These are phyloP conservation scores for Zonitis immaculata DNA, from an alignment of 2,888 invertebrate genomes.

Conservation along the genomic window DNA sequence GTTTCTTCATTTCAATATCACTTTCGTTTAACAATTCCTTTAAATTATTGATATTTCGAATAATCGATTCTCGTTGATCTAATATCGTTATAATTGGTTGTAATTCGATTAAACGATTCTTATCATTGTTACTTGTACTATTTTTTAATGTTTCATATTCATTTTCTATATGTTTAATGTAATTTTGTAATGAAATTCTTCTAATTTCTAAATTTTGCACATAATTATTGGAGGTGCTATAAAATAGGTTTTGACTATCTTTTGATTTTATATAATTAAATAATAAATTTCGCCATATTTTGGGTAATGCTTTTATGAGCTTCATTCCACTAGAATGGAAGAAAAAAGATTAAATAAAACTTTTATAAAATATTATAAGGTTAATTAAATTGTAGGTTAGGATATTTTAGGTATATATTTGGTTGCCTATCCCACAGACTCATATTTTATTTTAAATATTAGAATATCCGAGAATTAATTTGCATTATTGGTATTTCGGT, in stretches of 20 bases:
- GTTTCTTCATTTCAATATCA: conserved; percentile 61
- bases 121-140: conserved; percentile 14
- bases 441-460: no score
- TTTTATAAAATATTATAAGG: background rate
- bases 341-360: no score
- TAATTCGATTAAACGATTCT: conserved; percentile 44
- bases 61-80: conserved; percentile 54
- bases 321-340: background rate
- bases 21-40: conserved; percentile 60
- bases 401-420: no score
- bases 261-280: background rate
- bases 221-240: conserved; percentile 17
- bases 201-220: conserved; percentile 36
- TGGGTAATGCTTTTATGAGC: background rate
- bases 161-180: conserved; percentile 36
- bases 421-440: no score
- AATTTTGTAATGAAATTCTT: conserved; percentile 37
- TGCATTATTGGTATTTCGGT: no score
- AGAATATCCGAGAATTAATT: no score
- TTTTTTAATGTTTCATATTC: conserved; percentile 33
- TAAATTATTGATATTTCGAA: conserved; percentile 59
- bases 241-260: background rate
- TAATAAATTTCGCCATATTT: background rate
- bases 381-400: background rate
- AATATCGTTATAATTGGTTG: conserved; percentile 57